Conservation (phyloP, 2,888 invertebrate species). For the Volucella inanis region DNA sequence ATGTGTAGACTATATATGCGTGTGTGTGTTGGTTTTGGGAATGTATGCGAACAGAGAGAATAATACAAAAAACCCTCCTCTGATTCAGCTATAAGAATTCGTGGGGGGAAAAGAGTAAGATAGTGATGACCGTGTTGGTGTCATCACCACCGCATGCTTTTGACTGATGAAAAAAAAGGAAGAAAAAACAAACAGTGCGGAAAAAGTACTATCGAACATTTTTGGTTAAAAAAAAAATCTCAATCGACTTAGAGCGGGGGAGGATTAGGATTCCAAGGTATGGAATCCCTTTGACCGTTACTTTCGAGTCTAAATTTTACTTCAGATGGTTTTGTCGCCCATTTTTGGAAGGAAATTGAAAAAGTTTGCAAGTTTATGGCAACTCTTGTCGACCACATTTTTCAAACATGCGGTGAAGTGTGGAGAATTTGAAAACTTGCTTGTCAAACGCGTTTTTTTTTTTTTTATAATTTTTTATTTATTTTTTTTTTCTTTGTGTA, state of each 20-base stretch:
- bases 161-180: neutral
- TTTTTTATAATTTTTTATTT: neutral
- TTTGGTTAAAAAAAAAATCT: neutral
- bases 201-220: conserved; percentile 51
- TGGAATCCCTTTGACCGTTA: too few species aligned
- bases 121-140: conserved; percentile 22
- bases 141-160: conserved; percentile 70
- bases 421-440: conserved; percentile 8
- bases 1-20: neutral
- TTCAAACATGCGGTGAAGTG: too few species aligned
- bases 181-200: conserved; percentile 54
- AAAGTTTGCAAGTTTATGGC: conserved; percentile 1
- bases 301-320: too few species aligned
- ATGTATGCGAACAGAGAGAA: conserved; percentile 18
- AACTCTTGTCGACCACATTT: neutral
- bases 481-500: conserved; percentile 19
- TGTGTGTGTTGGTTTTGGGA: conserved; percentile 13
- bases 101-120: conserved; percentile 17
- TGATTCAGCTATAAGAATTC: conserved; percentile 56
- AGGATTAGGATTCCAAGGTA: neutral
- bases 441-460: conserved; percentile 44
- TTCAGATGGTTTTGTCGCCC: too few species aligned
- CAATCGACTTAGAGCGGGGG: neutral
- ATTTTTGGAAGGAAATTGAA: neutral
- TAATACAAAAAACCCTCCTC: conserved; percentile 19